These are phyloP conservation scores for Amaurobius ferox DNA, from an alignment of 2,888 invertebrate species.

Conservation along the genomic window DNA sequence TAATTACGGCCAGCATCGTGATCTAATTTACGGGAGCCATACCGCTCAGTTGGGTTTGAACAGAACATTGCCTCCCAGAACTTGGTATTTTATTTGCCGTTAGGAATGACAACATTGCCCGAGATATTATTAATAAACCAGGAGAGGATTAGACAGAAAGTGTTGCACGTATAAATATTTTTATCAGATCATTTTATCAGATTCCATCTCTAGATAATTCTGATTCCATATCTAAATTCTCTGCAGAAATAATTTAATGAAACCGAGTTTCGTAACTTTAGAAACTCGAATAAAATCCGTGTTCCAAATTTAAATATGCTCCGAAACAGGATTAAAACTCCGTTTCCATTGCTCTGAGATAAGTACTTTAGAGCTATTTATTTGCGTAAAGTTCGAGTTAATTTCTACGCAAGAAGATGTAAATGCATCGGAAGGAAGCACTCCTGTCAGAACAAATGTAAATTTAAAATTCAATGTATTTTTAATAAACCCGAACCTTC, in stretches of 20 bases:
- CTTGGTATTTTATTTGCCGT: constrained; percentile 15
- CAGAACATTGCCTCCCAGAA: background rate
- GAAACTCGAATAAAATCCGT: background rate
- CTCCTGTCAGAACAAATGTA: background rate
- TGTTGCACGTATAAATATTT: constrained; percentile 8
- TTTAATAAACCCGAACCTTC: background rate
- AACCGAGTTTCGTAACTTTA: constrained; percentile 5
- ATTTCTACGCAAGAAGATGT: background rate
- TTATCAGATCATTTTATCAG: constrained; percentile 13
- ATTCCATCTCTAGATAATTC: constrained; percentile 1
- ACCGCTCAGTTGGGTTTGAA: background rate
- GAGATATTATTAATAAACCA: constrained; percentile 21
- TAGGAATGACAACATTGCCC: constrained; percentile 16
- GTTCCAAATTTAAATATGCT: background rate
- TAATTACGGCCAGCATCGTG: constrained; percentile 3
- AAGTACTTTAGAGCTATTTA: constrained; percentile 5
- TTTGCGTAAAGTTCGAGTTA: background rate
- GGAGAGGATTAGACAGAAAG: constrained; percentile 1
- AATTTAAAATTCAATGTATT: background rate
- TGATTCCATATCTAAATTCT: constrained; percentile 12
- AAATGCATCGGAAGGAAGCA: background rate
- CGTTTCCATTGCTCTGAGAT: background rate
- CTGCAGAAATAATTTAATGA: constrained; percentile 1
- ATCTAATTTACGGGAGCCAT: constrained; percentile 7
- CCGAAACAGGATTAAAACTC: background rate